Percentiles rank a stretch among this genome's conserved stretches.
Evolutionary conservation across 92 coral and sea anemone genomes (phyloP).

Genomic region (Siderastrea siderea): DNA sequence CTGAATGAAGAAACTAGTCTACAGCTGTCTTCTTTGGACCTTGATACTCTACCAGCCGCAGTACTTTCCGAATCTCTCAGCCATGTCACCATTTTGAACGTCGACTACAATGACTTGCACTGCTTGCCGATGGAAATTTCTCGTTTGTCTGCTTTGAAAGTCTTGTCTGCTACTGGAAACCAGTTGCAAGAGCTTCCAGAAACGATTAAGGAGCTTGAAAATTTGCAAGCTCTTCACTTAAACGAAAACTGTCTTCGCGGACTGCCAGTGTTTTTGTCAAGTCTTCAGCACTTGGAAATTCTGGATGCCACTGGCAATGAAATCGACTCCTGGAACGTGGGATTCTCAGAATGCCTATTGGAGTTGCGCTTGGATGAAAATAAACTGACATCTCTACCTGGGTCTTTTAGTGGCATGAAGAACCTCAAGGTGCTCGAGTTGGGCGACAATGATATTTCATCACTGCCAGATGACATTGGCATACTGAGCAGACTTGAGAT

Average conservation of each 20-base stretch:
- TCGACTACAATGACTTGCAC: conserved; percentile 88
- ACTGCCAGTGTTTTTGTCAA: conserved; percentile 72
- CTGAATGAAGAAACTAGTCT: conserved; percentile 30
- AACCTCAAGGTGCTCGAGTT: conserved; percentile 85
- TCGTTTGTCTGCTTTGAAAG: conserved; percentile 60
- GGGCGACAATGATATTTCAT: conserved; percentile 78
- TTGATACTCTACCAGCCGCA: conserved; percentile 68
- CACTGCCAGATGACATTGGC: conserved; percentile 87
- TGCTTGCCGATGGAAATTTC: conserved; percentile 76
- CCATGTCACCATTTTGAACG: conserved; percentile 55
- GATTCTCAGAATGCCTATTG: conserved; percentile 52
- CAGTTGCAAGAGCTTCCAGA: conserved; percentile 74
- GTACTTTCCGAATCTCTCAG: conserved; percentile 56
- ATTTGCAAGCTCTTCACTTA: conserved; percentile 72
- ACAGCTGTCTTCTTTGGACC: conserved; percentile 72
- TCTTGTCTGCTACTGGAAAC: conserved; percentile 87
- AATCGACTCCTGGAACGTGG: conserved; percentile 62
- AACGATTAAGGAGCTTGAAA: conserved; percentile 49
- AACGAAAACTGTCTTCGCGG: conserved; percentile 81
- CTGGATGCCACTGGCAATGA: conserved; percentile 81
- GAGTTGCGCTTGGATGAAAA: conserved; percentile 93
- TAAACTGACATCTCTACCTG: conserved; percentile 72
- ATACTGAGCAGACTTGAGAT: conserved; percentile 70
- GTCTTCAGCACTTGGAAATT: conserved; percentile 64
- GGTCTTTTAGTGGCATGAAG: conserved; percentile 69